These are phyloP conservation scores for Xiphydria camelus DNA, from an alignment of 2,888 invertebrate genomes.

Conservation along the genomic window DNA sequence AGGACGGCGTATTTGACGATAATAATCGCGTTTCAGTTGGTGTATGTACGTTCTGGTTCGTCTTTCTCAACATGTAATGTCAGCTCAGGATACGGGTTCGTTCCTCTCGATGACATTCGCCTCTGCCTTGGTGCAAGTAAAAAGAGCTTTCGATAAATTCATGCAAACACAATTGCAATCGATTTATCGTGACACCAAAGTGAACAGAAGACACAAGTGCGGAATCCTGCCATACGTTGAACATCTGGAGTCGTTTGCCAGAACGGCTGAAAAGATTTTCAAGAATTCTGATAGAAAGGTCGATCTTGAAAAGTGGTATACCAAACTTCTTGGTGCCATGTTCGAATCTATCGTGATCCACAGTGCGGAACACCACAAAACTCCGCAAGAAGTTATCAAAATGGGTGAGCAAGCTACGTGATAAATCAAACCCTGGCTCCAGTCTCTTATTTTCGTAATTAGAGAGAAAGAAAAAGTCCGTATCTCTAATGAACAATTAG, in stretches of 20 bases:
- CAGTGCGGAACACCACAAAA: slow-evolving; percentile 84
- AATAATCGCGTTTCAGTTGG: slow-evolving; percentile 68
- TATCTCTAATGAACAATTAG: too few relatives aligned
- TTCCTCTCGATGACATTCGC: slow-evolving; percentile 88
- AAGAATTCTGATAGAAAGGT: slow-evolving; percentile 82
- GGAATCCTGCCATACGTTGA: slow-evolving; percentile 87
- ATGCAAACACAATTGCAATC: slow-evolving; percentile 83
- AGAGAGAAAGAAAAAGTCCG: too few relatives aligned
- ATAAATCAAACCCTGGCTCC: too few relatives aligned
- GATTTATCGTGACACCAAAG: slow-evolving; percentile 73
- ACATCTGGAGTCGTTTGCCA: slow-evolving; percentile 86
- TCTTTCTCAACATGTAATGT: slow-evolving; percentile 90
- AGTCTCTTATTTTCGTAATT: too few relatives aligned
- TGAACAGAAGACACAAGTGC: slow-evolving; percentile 78
- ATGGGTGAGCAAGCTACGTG: slow-evolving; percentile 77
- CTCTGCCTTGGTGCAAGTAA: slow-evolving; percentile 82
- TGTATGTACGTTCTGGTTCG: slow-evolving; percentile 92
- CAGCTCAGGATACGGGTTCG: slow-evolving; percentile 82
- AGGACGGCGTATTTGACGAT: slow-evolving; percentile 37
- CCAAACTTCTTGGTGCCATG: slow-evolving; percentile 78
- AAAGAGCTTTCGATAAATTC: slow-evolving; percentile 88
- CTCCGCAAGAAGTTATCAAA: slow-evolving; percentile 88
- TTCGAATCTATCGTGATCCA: slow-evolving; percentile 80
- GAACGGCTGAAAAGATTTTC: slow-evolving; percentile 85
- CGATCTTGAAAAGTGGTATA: slow-evolving; percentile 92